These are phyloP conservation scores for Invenusta paracnida DNA, from an alignment of 2,888 invertebrate species.

Conservation along the genomic window DNA sequence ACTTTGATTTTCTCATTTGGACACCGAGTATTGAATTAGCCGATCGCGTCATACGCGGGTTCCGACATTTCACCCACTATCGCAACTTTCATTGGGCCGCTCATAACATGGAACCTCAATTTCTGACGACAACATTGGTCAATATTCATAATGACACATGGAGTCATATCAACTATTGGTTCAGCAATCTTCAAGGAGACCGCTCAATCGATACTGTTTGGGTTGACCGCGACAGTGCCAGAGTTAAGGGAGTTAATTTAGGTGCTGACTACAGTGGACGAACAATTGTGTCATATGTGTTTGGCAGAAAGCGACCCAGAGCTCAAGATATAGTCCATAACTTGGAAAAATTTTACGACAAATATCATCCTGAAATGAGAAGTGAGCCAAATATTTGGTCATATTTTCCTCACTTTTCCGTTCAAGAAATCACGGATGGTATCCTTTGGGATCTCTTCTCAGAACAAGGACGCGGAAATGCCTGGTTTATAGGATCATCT, in stretches of 20 bases:
- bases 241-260: not conserved
- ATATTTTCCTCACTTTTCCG: not conserved
- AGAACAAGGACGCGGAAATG: not conserved
- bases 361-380: not conserved
- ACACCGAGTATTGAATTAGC: conserved; percentile 5
- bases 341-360: not conserved
- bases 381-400: not conserved
- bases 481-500: conserved; percentile 22
- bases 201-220: not conserved
- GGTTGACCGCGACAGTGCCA: not conserved
- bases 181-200: not conserved
- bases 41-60: not conserved
- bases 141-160: not conserved
- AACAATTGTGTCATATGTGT: not conserved
- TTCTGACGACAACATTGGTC: not conserved
- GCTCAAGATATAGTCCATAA: not conserved
- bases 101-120: not conserved
- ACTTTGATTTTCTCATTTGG: not conserved
- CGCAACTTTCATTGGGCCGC: not conserved
- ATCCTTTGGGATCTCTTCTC: not conserved
- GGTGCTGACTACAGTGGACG: not conserved
- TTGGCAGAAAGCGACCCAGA: not conserved
- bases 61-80: not conserved
- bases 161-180: not conserved
- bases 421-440: not conserved